These are phyloP conservation scores for Spongilla lacustris DNA, from an alignment of 37 sponge, comb jelly and placozoan genomes.

Conservation along the genomic window DNA sequence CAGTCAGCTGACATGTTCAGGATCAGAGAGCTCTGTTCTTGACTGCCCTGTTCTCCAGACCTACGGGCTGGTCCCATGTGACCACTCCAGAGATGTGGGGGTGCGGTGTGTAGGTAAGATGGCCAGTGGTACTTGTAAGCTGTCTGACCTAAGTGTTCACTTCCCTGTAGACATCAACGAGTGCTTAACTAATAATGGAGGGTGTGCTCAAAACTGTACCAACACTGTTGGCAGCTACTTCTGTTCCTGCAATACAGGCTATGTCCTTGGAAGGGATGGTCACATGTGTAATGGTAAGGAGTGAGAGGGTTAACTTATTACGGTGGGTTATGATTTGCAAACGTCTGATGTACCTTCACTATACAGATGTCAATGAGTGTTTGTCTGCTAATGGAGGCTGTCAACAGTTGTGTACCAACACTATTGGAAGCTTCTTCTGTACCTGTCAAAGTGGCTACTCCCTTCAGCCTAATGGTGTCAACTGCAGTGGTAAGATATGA, in stretches of 20 bases:
- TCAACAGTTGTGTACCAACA: slow-evolving; percentile 42
- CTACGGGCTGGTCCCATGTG: slow-evolving; percentile 2
- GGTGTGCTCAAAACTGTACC: slow-evolving; percentile 29
- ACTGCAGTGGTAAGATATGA: background rate
- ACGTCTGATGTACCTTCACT: background rate
- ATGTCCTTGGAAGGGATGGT: background rate
- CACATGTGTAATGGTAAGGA: background rate
- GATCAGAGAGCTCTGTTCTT: slow-evolving; percentile 23
- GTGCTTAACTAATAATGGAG: slow-evolving; percentile 19
- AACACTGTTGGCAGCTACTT: slow-evolving; percentile 52
- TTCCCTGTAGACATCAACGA: slow-evolving; percentile 30
- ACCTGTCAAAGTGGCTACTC: slow-evolving; percentile 17
- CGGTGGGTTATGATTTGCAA: background rate
- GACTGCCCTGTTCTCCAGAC: background rate
- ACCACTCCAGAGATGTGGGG: background rate
- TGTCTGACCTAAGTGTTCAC: background rate
- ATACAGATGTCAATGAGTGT: slow-evolving; percentile 45
- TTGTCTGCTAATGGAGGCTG: slow-evolving; percentile 35
- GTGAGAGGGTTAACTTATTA: background rate
- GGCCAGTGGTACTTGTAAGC: background rate
- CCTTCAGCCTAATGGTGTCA: background rate
- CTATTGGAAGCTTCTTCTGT: slow-evolving; percentile 34
- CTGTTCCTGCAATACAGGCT: slow-evolving; percentile 39
- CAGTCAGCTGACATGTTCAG: slow-evolving; percentile 15
- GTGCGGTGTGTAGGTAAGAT: slow-evolving; percentile 17